Percentiles rank a stretch among this genome's conserved stretches.
Conservation (phyloP, 2,797 vertebrate species). For the Limosa lapponica region DNA sequence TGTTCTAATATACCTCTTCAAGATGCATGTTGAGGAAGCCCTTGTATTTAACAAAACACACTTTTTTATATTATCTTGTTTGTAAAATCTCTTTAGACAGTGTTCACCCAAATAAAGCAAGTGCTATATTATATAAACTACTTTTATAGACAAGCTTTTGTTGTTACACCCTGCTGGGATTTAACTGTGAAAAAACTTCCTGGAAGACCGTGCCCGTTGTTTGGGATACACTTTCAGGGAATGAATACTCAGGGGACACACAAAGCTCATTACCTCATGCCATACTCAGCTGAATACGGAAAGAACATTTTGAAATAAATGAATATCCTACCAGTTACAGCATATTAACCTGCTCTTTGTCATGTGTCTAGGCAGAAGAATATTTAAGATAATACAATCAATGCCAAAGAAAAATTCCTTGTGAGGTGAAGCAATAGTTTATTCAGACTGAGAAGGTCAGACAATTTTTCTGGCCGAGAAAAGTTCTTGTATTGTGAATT, state of each 20-base stretch:
- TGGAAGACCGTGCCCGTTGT: background rate
- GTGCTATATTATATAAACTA: background rate
- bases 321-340: background rate
- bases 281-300: background rate
- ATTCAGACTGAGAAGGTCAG: background rate
- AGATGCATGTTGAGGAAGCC: background rate
- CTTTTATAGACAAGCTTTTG: background rate
- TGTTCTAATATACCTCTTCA: background rate
- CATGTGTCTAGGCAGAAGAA: background rate
- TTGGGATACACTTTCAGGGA: conserved; percentile 6
- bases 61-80: background rate
- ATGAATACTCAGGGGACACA: background rate
- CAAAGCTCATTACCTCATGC: conserved; percentile 19
- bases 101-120: background rate
- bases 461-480: background rate
- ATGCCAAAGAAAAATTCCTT: background rate
- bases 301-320: background rate
- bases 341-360: background rate
- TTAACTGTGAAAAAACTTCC: background rate
- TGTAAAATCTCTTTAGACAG: background rate
- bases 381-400: background rate
- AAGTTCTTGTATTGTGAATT: background rate
- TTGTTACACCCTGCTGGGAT: conserved; percentile 38
- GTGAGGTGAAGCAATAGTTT: background rate
- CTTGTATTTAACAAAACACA: background rate